Evolutionary conservation across 2,888 invertebrate species (phyloP), one percentile per base, ranked within the genome.

Genomic region (Parnassius orleans): DNA sequence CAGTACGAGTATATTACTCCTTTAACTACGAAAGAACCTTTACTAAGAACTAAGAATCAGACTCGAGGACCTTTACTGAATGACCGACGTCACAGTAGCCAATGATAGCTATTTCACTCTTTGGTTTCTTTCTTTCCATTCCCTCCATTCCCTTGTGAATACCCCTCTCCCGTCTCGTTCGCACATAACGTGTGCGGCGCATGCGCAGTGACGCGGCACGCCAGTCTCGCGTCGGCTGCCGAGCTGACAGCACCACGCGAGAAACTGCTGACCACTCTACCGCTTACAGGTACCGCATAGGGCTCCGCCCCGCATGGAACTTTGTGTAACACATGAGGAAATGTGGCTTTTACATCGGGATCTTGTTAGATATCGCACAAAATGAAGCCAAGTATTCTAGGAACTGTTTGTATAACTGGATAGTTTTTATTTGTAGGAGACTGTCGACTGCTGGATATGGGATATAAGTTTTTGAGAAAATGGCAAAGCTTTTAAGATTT

Each of bases 181-280:
- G 66, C 69, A 64, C 66, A 59, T 66, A 65, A 72, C 70, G 72
- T 73, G 74, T 72, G 71, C 70, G 62, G 62, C 77, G 90, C 88
- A 86, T 88, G 90, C 85, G 86, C 90, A 88, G 90, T 88, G 89
- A 81, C 81, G 80, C 86, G 90, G 72, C 89, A 87, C 84, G 83
- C 87, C 72, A 89, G 89, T 80, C 83, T 86, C 69, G 83, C 86
- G 69, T 78, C 84, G 67, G 81, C 86, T 67, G 76, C 76, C 69
- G 88, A 89, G 80, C 77, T 86, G 75, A 71, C 76, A 69, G 79
- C 80, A 72, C 80, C 81, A 68, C 77, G 83, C 59, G 86, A 84
- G 72, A 70, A 73, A 52, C 79, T 77, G 65, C 68, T 74, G 76
- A 74, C 71, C 72, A 70, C 81, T 69, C 67, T 78, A 69, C 77